Evolutionary conservation across 1,140 invertebrate genomes (phyloP).

Genomic region (Gonatopus flavifemur): DNA sequence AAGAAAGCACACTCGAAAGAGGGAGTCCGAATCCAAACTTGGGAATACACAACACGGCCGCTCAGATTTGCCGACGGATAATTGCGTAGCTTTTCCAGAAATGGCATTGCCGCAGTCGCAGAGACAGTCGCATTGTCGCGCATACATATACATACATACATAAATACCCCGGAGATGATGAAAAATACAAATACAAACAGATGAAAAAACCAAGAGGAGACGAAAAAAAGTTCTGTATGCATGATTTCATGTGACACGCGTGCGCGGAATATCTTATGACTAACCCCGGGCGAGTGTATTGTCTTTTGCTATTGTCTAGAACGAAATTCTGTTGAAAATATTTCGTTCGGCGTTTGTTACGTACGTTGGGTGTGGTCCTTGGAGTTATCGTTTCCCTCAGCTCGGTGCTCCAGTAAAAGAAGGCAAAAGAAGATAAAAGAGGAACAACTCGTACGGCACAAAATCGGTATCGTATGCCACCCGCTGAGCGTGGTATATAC

Average conservation of each 20-base stretch:
- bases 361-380: too few species aligned
- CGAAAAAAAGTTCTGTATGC: slow-evolving; percentile 30
- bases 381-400: too few species aligned
- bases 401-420: too few species aligned
- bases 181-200: not conserved
- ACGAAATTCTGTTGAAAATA: too few species aligned
- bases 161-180: not conserved
- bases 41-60: slow-evolving; percentile 46
- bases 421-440: too few species aligned
- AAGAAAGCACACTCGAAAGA: slow-evolving; percentile 8
- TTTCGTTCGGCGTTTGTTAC: too few species aligned
- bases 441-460: slow-evolving; percentile 1
- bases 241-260: slow-evolving; percentile 36
- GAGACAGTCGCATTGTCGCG: slow-evolving; percentile 19
- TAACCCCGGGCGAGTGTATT: slow-evolving; percentile 15
- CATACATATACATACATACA: not conserved
- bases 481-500: slow-evolving; percentile 3
- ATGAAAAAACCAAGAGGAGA: slow-evolving; percentile 10
- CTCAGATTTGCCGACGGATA: slow-evolving; percentile 53
- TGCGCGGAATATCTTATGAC: slow-evolving; percentile 36
- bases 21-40: slow-evolving; percentile 37
- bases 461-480: not conserved
- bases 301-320: too few species aligned
- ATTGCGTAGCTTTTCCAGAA: slow-evolving; percentile 56
- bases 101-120: slow-evolving; percentile 37